Base-by-base conservation (phyloP, 1,140 invertebrate species). In the Babylonia areolata region DNA sequence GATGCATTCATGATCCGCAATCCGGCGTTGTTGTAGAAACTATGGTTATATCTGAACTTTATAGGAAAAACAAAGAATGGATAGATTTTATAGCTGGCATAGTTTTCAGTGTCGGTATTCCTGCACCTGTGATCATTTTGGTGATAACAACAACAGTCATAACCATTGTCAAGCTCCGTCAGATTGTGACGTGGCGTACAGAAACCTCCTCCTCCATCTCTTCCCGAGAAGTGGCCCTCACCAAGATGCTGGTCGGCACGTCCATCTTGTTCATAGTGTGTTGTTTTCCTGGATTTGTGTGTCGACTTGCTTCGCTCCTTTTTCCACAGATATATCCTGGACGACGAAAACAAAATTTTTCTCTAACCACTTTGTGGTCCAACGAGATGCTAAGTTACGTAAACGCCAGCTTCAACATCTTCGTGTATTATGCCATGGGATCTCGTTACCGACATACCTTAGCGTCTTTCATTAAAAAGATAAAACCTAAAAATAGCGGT, bases 201-300 rank as follows among this genome's bases (percentile, higher is more conserved):
- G 58, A 23, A 64, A 64, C 58, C 15, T 64, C 58, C 28, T 64
- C 58, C 6, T 6, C 46, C 58, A 64, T 80, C 28, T 51, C 40
- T 31, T 20, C 78, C 64, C 40, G 69, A 20, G 82, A 84, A 31
- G 82, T 84, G 69, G 82, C 64, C 0, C 64, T 84, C 54, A 84
- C 82, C 82, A 84, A 75, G 69, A 84, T 84, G 82, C 40, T 84
- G 37, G 69, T 84, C 11, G 82, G n/a, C 23, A 84, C 82, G n/a
- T 84, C 82, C 82, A 39, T 84, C 40, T 20, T 84, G 37, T 84
- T 84, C 37, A 73, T 84, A 37, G 12, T 84, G 64, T 84, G 82
- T 33, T 1, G 42, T 20, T 28, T 73, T 17, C 82, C 82, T 0
- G 39, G 73, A 0, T 12, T 46, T 23, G 35, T 46, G 64, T 39